Evolutionary conservation across 1,140 invertebrate genomes (phyloP), one percentile per base, ranked within the genome.

Genomic region (Homalodisca vitripennis): DNA sequence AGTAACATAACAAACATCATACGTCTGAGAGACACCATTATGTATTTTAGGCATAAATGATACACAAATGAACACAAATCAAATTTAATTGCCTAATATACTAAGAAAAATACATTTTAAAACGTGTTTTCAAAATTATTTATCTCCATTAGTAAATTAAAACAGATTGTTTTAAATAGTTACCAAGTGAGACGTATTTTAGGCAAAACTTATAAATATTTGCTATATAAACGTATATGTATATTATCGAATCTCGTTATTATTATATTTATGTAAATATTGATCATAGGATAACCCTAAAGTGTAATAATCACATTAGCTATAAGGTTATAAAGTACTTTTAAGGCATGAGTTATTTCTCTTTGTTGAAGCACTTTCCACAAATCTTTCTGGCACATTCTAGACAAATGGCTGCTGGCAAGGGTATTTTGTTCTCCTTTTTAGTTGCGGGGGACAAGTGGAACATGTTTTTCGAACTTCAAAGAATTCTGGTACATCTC

Each of bases 401-500:
- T 10, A 62, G 27, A 20, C 57, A 62, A 31, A 62, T 62, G 3
- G 57, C 26, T 13, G 2, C 14, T 29, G 14, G 22, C 57, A 62
- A 13, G 57, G 57, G 29, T 62, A 29, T 30, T 26, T 29, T 14
- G 57, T 62, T 29, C 29, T 24, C 27, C 57, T 14, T 20, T 62
- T 14, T 26, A 62, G 27, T 3, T 6, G 6, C 12, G 57, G 57
- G 3, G 57, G 57, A 22, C 26, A 62, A 62, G 29, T 13, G 3
- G 57, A 10, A 20, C 31, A 65, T 14, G 63, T 65, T 22, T 65
- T 65, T 24, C 32, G 3, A 12, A 3, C 17, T 41, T 65, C 32
- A 65, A 65, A 62, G 12, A 62, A 62, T 62, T 62, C 57, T 26
- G 57, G 29, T 14, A 62, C 20, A 13, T 62, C 29, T 55, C n/a